phyloP scores from a whole-genome alignment of 2,113 vertebrate genomes.

The Podarcis raffonei region DNA sequence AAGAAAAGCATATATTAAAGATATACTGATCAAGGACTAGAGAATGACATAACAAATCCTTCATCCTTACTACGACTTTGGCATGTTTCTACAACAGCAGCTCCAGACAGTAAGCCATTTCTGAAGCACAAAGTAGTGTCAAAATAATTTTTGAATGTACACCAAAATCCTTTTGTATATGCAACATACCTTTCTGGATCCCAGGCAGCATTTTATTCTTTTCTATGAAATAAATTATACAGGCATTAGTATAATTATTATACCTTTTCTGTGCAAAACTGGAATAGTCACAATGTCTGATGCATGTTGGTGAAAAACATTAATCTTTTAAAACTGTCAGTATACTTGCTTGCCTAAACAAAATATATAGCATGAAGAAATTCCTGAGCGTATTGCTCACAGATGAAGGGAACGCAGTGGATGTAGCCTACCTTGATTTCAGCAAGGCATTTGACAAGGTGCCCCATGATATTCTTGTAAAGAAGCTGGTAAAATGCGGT shows the following conservation, averaged over 20 bases:
- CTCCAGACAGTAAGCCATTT: neutral
- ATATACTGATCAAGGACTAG: neutral
- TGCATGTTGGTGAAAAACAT: slow-evolving; percentile 3
- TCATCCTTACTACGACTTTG: neutral
- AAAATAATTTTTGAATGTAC: neutral
- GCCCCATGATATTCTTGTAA: no score
- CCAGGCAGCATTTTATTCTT: neutral
- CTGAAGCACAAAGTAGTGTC: neutral
- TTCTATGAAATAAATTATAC: neutral
- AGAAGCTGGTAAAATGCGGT: no score
- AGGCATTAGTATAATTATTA: slow-evolving; percentile 8
- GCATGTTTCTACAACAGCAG: neutral
- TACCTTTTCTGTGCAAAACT: slow-evolving; percentile 10
- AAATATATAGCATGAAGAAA: slow-evolving; percentile 49
- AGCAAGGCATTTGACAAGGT: no score
- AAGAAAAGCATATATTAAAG: neutral
- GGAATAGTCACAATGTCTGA: neutral
- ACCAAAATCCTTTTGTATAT: neutral
- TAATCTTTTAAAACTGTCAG: slow-evolving; percentile 40
- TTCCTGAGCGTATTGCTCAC: slow-evolving; percentile 54
- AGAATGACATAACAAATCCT: neutral
- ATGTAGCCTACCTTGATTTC: no score
- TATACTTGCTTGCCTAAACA: slow-evolving; percentile 51
- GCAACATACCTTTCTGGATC: neutral
- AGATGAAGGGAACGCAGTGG: no score